Conservation (phyloP, 2,888 invertebrate species). For the Tachina lurida region DNA sequence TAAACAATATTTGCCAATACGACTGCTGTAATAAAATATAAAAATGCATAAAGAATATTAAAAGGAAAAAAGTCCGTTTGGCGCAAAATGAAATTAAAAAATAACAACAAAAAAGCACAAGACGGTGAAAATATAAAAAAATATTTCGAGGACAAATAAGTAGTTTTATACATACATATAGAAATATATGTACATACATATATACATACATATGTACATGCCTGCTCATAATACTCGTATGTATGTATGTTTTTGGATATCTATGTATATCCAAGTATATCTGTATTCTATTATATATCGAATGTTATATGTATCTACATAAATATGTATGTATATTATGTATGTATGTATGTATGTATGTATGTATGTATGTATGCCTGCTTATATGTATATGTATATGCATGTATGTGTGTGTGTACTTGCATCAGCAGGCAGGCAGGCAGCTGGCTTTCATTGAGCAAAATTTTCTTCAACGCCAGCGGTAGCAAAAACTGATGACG, state of each 20-base stretch:
- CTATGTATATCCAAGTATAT: too few relatives aligned
- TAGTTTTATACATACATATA: neutral
- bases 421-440: conserved; percentile 56
- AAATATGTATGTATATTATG: neutral
- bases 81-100: conserved; percentile 63
- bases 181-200: conserved; percentile 14
- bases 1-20: conserved; percentile 37
- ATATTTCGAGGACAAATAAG: conserved; percentile 69
- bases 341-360: conserved; percentile 11
- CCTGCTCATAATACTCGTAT: neutral
- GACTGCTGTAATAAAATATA: conserved; percentile 6
- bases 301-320: neutral
- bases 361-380: neutral
- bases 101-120: conserved; percentile 26
- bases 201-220: neutral
- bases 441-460: conserved; percentile 67
- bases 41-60: conserved; percentile 36
- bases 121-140: conserved; percentile 41
- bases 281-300: too few relatives aligned
- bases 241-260: neutral
- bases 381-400: neutral
- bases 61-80: conserved; percentile 49
- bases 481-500: conserved; percentile 52
- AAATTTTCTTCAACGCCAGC: conserved; percentile 53
- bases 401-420: conserved; percentile 11